Base-by-base conservation (phyloP, 2,797 vertebrate species). In the Alcedo atthis region DNA sequence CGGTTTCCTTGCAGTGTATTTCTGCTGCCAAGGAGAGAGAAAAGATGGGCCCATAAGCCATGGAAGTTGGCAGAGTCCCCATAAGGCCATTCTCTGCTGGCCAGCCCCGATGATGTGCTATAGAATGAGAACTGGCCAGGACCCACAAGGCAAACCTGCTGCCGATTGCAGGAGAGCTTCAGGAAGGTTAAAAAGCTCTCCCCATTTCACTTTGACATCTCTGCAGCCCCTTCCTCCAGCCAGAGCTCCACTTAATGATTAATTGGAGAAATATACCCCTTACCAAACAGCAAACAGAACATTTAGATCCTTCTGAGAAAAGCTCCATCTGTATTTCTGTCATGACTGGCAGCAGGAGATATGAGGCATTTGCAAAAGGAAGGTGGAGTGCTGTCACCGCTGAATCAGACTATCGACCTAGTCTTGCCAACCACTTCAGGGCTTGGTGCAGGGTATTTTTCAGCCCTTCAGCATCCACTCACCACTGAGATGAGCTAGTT, bases 81-180 rank as follows among this genome's bases (percentile, higher is more conserved):
- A 1, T 66, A 81, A 94, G 75, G 85, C 91, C 93, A 90, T 94
- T 94, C 78, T 71, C 58, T 93, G 71, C 79, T 94, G 95, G 95
- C 91, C 81, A 93, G 79, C 40, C 71, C 70, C 68, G 69, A 81
- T 1, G 2, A 75, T 82, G 33, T 22, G 51, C 76, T 55, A 59
- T 80, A 82, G 90, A 90, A 69, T n/a, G 81, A 91, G 85, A 95
- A 85, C 85, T 94, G 93, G 93, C 90, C 76, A 81, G 78, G 26
- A 67, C 73, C 25, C 86, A 81, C 48, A 45, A 62, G 42, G 30
- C 66, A 85, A 96, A 89, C 69, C 77, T 89, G 66, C 81, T 93
- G 75, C 86, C 0, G 32, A 75, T 18, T 80, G 73, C 33, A 3
- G 35, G 64, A 92, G 59, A 75, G 76, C 45, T 96, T 84, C 86